Conservation (phyloP, 2,797 vertebrate genomes). For the Microtus californicus region DNA sequence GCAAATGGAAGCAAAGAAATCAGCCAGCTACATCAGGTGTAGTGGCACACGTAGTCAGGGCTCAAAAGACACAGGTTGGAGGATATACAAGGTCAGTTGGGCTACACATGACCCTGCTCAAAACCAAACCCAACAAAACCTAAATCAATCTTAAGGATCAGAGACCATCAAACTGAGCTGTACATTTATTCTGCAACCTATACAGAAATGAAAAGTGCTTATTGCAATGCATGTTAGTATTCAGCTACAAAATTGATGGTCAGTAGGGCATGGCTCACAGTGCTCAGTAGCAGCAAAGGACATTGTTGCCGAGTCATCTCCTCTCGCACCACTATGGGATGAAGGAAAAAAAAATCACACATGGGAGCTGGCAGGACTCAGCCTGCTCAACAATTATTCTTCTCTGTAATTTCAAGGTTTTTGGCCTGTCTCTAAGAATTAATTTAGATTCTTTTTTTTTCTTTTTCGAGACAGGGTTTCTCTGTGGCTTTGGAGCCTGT, state of each 20-base stretch:
- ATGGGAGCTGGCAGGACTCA: constrained; percentile 38
- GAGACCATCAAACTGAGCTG: neutral
- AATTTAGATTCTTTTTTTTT: neutral
- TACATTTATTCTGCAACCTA: neutral
- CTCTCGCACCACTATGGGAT: neutral
- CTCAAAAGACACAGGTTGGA: neutral
- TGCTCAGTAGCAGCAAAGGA: neutral
- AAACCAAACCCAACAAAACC: neutral
- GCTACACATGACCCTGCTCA: neutral
- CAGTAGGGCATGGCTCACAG: neutral
- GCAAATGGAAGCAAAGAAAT: neutral
- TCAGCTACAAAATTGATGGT: neutral
- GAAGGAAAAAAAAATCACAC: neutral
- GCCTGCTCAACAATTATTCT: constrained; percentile 35
- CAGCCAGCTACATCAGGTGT: neutral
- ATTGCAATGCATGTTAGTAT: neutral
- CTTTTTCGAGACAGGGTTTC: too few relatives aligned
- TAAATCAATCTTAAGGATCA: neutral
- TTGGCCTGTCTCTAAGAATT: constrained; percentile 11
- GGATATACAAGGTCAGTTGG: neutral
- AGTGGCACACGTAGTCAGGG: neutral
- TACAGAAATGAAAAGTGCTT: neutral
- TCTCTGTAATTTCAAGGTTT: neutral
- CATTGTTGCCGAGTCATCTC: neutral
- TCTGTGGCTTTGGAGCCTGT: too few relatives aligned